Evolutionary conservation across 2,113 vertebrate genomes (phyloP).

Genomic region (Macquaria ambigua): DNA sequence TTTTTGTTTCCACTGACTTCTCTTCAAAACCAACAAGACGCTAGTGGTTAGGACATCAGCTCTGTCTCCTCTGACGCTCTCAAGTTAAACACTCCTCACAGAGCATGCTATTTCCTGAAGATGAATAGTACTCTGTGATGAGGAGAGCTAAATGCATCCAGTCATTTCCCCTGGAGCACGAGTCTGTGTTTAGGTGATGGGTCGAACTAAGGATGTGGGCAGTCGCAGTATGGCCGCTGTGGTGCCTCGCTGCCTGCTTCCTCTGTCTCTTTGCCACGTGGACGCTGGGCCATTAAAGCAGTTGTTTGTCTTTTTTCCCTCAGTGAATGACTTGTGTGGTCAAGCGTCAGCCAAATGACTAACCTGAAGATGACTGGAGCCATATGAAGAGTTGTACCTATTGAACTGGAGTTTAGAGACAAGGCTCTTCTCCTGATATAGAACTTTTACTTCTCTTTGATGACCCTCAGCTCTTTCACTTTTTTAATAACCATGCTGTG

Average conservation of each 20-base stretch:
- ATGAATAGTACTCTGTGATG: slow-evolving; percentile 76
- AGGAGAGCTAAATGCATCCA: slow-evolving; percentile 75
- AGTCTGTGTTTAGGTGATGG: slow-evolving; percentile 75
- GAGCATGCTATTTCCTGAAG: slow-evolving; percentile 72
- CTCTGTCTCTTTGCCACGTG: slow-evolving; percentile 61
- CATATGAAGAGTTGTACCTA: slow-evolving; percentile 14
- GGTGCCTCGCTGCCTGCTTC: slow-evolving; percentile 54
- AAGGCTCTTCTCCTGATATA: not conserved
- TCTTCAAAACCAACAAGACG: slow-evolving; percentile 43
- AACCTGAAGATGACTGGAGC: slow-evolving; percentile 39
- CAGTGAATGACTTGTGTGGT: slow-evolving; percentile 38
- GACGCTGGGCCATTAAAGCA: slow-evolving; percentile 45
- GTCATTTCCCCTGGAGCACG: slow-evolving; percentile 67
- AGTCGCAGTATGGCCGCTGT: slow-evolving; percentile 42
- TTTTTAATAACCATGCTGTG: slow-evolving; percentile 1
- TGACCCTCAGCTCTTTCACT: slow-evolving; percentile 1
- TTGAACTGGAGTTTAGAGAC: not conserved
- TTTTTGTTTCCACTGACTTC: slow-evolving; percentile 34
- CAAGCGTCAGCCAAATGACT: slow-evolving; percentile 31
- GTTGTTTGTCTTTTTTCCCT: slow-evolving; percentile 51
- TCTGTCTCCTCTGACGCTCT: slow-evolving; percentile 48
- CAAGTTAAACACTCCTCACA: slow-evolving; percentile 72
- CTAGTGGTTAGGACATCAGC: slow-evolving; percentile 53
- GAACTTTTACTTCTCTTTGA: slow-evolving; percentile 18
- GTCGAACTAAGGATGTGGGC: slow-evolving; percentile 72